Evolutionary conservation across 1,140 invertebrate genomes (phyloP), one percentile per base, ranked within the genome.

Genomic region (Cryptotermes secundus): DNA sequence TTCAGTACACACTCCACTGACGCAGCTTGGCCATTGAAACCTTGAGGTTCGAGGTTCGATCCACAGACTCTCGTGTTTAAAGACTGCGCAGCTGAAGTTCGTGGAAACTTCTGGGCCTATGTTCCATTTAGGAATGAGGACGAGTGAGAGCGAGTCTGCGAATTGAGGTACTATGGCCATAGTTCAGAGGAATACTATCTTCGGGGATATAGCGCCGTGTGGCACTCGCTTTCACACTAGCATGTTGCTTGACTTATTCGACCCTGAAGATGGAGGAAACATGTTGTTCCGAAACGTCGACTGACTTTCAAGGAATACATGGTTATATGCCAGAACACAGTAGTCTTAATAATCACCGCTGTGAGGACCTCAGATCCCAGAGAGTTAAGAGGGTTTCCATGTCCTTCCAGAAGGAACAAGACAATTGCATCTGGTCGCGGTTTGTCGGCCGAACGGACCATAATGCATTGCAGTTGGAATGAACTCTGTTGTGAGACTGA

Each of bases 331-430:
- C n/a, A n/a, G n/a, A n/a, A n/a, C n/a, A n/a, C n/a, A n/a, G n/a
- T n/a, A n/a, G n/a, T n/a, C n/a, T n/a, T n/a, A n/a, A n/a, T n/a
- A n/a, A n/a, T n/a, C n/a, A n/a, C n/a, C n/a, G n/a, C n/a, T n/a
- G n/a, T n/a, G n/a, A n/a, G n/a, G n/a, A n/a, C n/a, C n/a, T n/a
- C n/a, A n/a, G n/a, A n/a, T n/a, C n/a, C n/a, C n/a, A n/a, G n/a
- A n/a, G n/a, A n/a, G n/a, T n/a, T n/a, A 31, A 31, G 38, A 72
- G 59, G 59, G 59, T 72, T 72, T 72, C 59, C 59, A 72, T 72
- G 59, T 72, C 59, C 59, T 26, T 49, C 26, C 26, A n/a, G 59
- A 12, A 72, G 9, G n/a, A n/a, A 72, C 59, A 72, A 72, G 59
- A 31, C 59, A 72, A 72, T 72, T 26, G 59, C 26, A 72, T 72